Base-by-base conservation (phyloP, 2,888 invertebrate genomes). In the Candidula unifasciata region DNA sequence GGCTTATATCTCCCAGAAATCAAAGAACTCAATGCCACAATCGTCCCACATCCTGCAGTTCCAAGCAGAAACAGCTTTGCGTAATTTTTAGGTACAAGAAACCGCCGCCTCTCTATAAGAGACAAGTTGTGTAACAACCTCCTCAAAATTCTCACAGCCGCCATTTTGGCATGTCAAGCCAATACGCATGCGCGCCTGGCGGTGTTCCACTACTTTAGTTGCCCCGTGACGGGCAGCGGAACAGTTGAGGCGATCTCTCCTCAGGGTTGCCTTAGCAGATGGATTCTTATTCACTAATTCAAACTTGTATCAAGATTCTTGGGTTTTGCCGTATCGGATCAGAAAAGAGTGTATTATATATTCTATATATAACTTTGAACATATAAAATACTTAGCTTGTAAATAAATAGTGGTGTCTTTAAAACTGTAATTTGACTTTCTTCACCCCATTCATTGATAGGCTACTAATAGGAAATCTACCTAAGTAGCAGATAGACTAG, bases 381-480 rank as follows among this genome's bases (percentile, higher is more conserved):
- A 37, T 44, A 16, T 2, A n/a, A 78, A n/a, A 21, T 68, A 21
- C 27, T 1, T 10, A 33, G 1, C 37, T 79, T 79, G 79, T 6
- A 44, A 71, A 52, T 57, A 33, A 24, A 5, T 69, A 69, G 27
- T 5, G 6, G n/a, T 3, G 30, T 35, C 21, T 35, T 27, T 33
- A 71, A n/a, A 44, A 44, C 3, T 54, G 57, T 35, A 71, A 71
- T 80, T 68, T 27, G 54, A 80, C 71, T 80, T 80, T 80, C 80
- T 80, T 80, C 35, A 33, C 16, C n/a, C 54, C 79, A 80, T 80
- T 80, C 71, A 80, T 71, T 80, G 35, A 80, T 71, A 57, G 27
- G 30, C 74, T 24, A 71, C 5, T 35, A 33, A 5, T 30, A 3
- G 44, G 16, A 54, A 44, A 0, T 44, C 13, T 10, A 6, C 44